Conservation (phyloP, 2,797 vertebrate genomes). For the Melanotaenia maccullochi region DNA sequence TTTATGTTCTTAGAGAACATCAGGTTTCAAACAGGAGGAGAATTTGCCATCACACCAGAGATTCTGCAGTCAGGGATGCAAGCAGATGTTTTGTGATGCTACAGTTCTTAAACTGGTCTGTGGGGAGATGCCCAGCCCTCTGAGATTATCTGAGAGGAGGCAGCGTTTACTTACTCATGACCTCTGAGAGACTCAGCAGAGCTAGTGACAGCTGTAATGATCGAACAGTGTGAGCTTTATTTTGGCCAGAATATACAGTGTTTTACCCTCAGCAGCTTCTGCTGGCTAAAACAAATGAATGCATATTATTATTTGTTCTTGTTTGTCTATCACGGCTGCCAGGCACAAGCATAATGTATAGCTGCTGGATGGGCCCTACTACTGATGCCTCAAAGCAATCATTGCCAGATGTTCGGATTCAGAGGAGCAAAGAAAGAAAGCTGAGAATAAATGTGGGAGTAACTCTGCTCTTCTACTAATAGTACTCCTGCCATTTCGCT, state of each 20-base stretch:
- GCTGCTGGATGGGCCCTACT: constrained; percentile 17
- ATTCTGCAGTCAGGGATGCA: neutral
- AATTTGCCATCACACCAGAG: neutral
- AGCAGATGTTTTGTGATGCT: constrained; percentile 20
- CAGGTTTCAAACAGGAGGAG: constrained; percentile 29
- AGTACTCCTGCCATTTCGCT: constrained; percentile 5
- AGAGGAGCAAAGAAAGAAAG: constrained; percentile 23
- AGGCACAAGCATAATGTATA: constrained; percentile 35
- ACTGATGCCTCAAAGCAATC: constrained; percentile 45
- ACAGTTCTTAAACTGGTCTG: constrained; percentile 14
- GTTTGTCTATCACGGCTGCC: constrained; percentile 27
- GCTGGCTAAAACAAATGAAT: constrained; percentile 13
- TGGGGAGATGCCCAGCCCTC: constrained; percentile 21
- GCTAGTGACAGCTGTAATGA: constrained; percentile 6
- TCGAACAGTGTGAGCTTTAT: neutral
- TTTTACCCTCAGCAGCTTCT: constrained; percentile 10
- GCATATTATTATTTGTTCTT: constrained; percentile 31
- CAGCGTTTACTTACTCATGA: constrained; percentile 13
- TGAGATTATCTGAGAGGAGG: constrained; percentile 19
- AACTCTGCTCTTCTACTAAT: constrained; percentile 3
- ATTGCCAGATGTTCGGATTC: constrained; percentile 62
- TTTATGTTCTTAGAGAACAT: constrained; percentile 36
- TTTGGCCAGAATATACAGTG: neutral
- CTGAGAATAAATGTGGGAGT: constrained; percentile 48
- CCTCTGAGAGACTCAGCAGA: constrained; percentile 6